Evolutionary conservation across 2,113 vertebrate genomes (phyloP).

Genomic region (Kryptolebias marmoratus): DNA sequence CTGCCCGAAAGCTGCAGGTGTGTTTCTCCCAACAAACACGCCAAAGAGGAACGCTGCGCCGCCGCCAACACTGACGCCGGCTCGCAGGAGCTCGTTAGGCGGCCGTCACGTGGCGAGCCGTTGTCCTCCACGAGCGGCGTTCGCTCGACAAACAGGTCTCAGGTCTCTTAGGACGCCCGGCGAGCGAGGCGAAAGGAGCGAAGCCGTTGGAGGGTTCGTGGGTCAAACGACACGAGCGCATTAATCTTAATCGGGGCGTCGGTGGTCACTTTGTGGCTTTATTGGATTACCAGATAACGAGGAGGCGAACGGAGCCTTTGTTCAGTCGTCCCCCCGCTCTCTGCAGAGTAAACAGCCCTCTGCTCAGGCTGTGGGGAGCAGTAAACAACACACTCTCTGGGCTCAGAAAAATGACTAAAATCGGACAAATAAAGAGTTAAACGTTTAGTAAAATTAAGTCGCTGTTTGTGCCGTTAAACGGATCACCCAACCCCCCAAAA

Average conservation of each 20-base stretch:
- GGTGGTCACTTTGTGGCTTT: conserved; percentile 48
- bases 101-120: conserved; percentile 42
- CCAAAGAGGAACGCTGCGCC: conserved; percentile 30
- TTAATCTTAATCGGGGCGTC: conserved; percentile 26
- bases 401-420: neutral
- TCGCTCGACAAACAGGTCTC: conserved; percentile 56
- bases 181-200: conserved; percentile 39
- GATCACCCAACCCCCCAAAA: neutral
- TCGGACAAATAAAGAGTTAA: neutral
- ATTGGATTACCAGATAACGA: conserved; percentile 66
- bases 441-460: no score
- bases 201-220: conserved; percentile 44
- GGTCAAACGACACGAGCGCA: conserved; percentile 41
- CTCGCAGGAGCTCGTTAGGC: conserved; percentile 51
- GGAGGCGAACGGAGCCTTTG: neutral
- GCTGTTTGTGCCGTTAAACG: no score
- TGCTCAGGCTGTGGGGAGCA: neutral
- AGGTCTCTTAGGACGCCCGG: conserved; percentile 42
- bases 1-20: conserved; percentile 29
- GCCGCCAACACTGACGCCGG: conserved; percentile 14
- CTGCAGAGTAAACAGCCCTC: conserved; percentile 9
- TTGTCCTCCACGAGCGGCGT: conserved; percentile 50
- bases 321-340: conserved; percentile 2
- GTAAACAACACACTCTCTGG: neutral
- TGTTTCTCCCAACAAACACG: conserved; percentile 20